A percentile compares a stretch with the other conserved stretches of the same genome.
phyloP scores from a whole-genome alignment of 2,888 invertebrate species.

The Melanchra persicariae region DNA sequence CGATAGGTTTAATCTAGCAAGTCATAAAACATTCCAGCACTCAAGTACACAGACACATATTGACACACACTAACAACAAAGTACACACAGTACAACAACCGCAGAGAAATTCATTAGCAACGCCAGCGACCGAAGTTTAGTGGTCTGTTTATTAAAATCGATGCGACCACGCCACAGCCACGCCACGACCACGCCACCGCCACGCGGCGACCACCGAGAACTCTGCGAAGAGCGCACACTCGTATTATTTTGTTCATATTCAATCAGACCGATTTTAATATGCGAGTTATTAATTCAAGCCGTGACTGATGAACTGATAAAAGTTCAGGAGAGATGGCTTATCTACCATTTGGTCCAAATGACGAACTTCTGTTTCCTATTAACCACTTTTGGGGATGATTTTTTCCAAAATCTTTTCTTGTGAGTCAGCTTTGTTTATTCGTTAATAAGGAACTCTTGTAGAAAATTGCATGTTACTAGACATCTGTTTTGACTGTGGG shows the following conservation, averaged over 20 bases:
- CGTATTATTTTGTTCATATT: conserved; percentile 26
- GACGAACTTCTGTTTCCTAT: neutral
- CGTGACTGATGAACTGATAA: too few species aligned
- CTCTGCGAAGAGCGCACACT: conserved; percentile 11
- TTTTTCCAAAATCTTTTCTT: neutral
- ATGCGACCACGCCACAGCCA: conserved; percentile 51
- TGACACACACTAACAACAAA: conserved; percentile 49
- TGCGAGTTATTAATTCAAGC: neutral
- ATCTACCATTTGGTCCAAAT: neutral
- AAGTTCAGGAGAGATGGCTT: neutral
- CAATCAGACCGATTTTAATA: neutral
- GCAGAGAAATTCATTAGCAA: conserved; percentile 66
- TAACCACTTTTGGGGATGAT: neutral
- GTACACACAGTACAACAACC: conserved; percentile 45
- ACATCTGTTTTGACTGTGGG: too few species aligned
- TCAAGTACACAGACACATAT: conserved; percentile 7
- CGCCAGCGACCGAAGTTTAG: conserved; percentile 54
- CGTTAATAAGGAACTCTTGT: too few species aligned
- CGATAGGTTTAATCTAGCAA: neutral
- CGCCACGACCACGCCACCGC: conserved; percentile 32
- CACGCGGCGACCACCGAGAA: conserved; percentile 37
- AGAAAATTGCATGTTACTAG: too few species aligned
- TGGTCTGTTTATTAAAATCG: conserved; percentile 67
- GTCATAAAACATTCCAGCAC: conserved; percentile 21
- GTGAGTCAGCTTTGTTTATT: too few species aligned